A percentile compares a stretch with the other conserved stretches of the same genome.
phyloP scores from a whole-genome alignment of 2,797 vertebrate genomes.

The Lagodon rhomboides region DNA sequence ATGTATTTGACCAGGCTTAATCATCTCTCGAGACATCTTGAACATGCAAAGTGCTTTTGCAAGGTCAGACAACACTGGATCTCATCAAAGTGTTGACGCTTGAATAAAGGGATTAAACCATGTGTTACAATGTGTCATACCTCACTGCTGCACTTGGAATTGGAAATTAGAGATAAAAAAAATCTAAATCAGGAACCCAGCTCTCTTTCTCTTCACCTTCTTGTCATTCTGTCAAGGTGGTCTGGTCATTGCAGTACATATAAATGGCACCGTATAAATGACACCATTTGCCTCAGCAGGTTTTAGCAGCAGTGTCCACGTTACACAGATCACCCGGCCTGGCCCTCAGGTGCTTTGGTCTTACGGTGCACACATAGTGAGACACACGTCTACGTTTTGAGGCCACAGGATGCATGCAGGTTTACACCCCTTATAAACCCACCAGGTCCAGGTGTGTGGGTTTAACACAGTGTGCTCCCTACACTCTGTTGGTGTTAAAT shows the following conservation, averaged over 20 bases:
- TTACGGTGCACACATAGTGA: constrained; percentile 32
- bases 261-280: constrained; percentile 22
- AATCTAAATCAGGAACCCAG: neutral
- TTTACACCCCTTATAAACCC: constrained; percentile 77
- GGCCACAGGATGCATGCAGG: constrained; percentile 65
- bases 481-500: constrained; percentile 57
- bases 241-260: constrained; percentile 39
- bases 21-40: neutral
- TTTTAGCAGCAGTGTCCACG: constrained; percentile 53
- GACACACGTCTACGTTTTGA: constrained; percentile 48
- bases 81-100: neutral
- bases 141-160: neutral
- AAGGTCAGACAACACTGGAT: neutral
- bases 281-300: constrained; percentile 33
- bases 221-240: constrained; percentile 56
- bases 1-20: constrained; percentile 3
- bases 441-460: constrained; percentile 73
- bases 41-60: neutral
- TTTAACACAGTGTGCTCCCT: constrained; percentile 66
- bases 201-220: neutral
- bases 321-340: constrained; percentile 48
- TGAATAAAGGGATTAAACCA: too few species aligned
- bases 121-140: too few species aligned
- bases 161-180: neutral
- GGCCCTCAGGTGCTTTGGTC: constrained; percentile 59